phyloP scores from a whole-genome alignment of 2,797 vertebrate species.

The Paedocypris micromegethes region DNA sequence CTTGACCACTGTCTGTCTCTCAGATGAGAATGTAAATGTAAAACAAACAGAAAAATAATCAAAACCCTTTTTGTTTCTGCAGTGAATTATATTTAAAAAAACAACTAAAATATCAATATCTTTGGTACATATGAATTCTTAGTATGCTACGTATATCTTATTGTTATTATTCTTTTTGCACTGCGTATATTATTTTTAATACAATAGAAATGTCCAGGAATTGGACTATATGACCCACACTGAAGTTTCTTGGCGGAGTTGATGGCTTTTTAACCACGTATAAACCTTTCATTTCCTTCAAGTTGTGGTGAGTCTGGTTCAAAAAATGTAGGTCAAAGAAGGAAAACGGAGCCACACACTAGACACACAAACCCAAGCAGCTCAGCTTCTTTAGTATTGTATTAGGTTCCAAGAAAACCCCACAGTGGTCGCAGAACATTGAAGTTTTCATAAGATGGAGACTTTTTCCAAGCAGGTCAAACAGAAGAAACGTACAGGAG shows the following conservation, averaged over 20 bases:
- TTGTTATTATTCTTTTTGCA: too few relatives aligned
- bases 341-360: constrained; percentile 25
- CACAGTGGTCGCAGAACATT: constrained; percentile 12
- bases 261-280: constrained; percentile 52
- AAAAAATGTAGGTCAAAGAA: constrained; percentile 59
- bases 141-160: too few relatives aligned
- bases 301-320: constrained; percentile 51
- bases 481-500: constrained; percentile 19
- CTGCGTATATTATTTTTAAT: too few relatives aligned
- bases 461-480: constrained; percentile 35
- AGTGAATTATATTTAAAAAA: too few relatives aligned
- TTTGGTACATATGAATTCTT: too few relatives aligned
- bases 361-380: constrained; percentile 18
- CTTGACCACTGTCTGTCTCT: too few relatives aligned
- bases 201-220: too few relatives aligned
- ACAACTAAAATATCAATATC: too few relatives aligned
- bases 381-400: constrained; percentile 9
- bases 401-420: constrained; percentile 14
- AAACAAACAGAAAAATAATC: too few relatives aligned
- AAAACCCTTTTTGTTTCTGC: too few relatives aligned
- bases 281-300: constrained; percentile 31
- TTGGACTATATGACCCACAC: background rate
- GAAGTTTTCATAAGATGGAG: constrained; percentile 25
- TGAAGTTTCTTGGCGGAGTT: constrained; percentile 38
- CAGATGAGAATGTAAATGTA: too few relatives aligned